Conservation (phyloP, 2,888 invertebrate genomes). For the Drosophila colorata region DNA sequence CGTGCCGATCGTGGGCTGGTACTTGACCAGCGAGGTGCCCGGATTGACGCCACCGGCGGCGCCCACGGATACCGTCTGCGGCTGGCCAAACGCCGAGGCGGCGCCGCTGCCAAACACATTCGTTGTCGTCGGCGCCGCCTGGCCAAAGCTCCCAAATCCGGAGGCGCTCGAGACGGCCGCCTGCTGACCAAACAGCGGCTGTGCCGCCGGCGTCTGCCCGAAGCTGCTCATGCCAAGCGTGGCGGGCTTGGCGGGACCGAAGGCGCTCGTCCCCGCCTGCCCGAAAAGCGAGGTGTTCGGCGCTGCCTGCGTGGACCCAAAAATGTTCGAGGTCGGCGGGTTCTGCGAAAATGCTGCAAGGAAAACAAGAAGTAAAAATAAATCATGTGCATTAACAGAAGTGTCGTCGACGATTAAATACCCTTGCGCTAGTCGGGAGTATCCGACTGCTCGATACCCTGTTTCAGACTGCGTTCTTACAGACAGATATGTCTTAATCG, state of each 20-base stretch:
- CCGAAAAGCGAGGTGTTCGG: conserved; percentile 88
- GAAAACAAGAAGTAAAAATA: not conserved
- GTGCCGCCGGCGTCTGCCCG: conserved; percentile 82
- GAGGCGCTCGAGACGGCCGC: conserved; percentile 83
- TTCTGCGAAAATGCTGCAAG: conserved; percentile 79
- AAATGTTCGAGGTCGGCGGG: conserved; percentile 87
- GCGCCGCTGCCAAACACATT: conserved; percentile 86
- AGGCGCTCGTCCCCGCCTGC: conserved; percentile 87
- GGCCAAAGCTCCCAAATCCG: conserved; percentile 88
- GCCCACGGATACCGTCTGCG: conserved; percentile 64
- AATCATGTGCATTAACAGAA: not conserved
- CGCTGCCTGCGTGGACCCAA: conserved; percentile 86
- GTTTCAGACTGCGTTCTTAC: too few species aligned
- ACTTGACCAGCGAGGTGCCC: conserved; percentile 93
- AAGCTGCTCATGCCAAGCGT: conserved; percentile 78
- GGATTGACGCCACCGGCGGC: conserved; percentile 69
- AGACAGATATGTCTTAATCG: too few species aligned
- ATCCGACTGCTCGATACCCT: not conserved
- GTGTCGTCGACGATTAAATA: not conserved
- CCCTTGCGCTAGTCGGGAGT: not conserved
- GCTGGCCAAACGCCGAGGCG: conserved; percentile 81
- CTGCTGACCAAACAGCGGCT: conserved; percentile 86
- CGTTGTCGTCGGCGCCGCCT: conserved; percentile 85
- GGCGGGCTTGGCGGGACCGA: conserved; percentile 87
- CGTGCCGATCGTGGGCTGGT: conserved; percentile 93